Conservation (phyloP, 1,140 invertebrate species). For the Drosophila prosaltans region DNA sequence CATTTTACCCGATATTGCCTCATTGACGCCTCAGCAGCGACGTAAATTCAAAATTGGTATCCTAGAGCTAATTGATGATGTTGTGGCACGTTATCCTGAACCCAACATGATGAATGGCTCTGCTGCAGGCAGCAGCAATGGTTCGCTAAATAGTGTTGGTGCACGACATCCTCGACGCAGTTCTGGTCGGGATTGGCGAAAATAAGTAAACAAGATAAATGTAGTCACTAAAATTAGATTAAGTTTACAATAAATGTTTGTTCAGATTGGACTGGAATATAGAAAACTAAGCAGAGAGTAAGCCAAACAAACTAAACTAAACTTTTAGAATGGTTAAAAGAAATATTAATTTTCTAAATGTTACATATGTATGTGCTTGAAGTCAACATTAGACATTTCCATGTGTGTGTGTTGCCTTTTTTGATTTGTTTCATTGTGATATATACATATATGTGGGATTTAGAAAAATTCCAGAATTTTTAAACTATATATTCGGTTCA, state of each 20-base stretch:
- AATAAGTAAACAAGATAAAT: conserved; percentile 31
- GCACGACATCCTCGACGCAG: conserved; percentile 37
- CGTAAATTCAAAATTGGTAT: conserved; percentile 81
- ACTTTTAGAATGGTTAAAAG: neutral
- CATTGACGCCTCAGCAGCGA: conserved; percentile 72
- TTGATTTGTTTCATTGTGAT: no score
- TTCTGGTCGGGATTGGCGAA: conserved; percentile 61
- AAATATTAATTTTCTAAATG: neutral
- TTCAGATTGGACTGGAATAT: conserved; percentile 18
- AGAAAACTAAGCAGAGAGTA: neutral
- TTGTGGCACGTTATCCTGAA: conserved; percentile 69
- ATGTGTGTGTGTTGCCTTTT: no score
- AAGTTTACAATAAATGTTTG: conserved; percentile 16
- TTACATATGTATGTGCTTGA: neutral
- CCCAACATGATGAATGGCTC: conserved; percentile 44
- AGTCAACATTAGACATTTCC: no score
- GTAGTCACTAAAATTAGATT: conserved; percentile 31
- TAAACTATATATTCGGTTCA: no score
- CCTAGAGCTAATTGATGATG: conserved; percentile 77
- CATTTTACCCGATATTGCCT: conserved; percentile 73
- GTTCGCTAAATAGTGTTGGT: conserved; percentile 14
- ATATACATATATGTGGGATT: no score
- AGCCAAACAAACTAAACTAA: no score
- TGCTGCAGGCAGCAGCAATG: conserved; percentile 40
- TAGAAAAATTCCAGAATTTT: no score